Base-by-base conservation (phyloP, 1,140 invertebrate species). In the Temnothorax curvispinosus region DNA sequence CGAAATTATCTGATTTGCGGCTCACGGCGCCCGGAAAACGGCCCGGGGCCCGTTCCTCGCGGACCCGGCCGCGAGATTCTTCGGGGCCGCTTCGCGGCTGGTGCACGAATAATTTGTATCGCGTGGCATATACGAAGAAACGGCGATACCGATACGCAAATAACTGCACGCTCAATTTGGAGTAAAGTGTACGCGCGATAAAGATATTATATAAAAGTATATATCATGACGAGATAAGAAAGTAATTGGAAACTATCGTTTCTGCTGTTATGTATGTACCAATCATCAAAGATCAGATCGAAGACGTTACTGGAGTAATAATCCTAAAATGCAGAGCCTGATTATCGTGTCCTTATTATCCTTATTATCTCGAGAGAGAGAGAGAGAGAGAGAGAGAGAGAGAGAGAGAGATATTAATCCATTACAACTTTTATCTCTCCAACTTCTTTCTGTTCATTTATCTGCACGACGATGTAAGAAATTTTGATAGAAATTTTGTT, bases 1-100 rank as follows among this genome's bases (percentile, higher is more conserved):
- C 75, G 86, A 89, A 92, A 92, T 93, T 92, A 93, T 92, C 91
- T 92, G 89, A 93, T 93, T 91, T 64, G 87, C 81, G 71, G 77
- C 88, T 87, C 86, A 87, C 88, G 85, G 67, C 69, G 87, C 54
- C 56, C 84, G 80, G 78, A 90, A 86, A 74, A 89, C 56, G 44
- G 44, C n/a, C 74, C 54, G n/a, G 32, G 8, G 50, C 3, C 6
- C 5, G 65, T 15, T 64, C 27, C n/a, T 65, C 32, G 21, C 6
- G 35, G 50, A 71, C 32, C 32, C 8, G 21, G 13, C 35, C 41
- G 1, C 35, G 8, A 27, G 71, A 52, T 41, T 76, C 27, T 32
- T n/a, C 65, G 56, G 47, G 6, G 35, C 56, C 47, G 32, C 38
- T 47, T 58, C 21, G 58, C 60, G 60, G n/a, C n/a, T 4, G 44